phyloP scores from a whole-genome alignment of 2,888 invertebrate genomes.

The Caenorhabditis sulstoni region DNA sequence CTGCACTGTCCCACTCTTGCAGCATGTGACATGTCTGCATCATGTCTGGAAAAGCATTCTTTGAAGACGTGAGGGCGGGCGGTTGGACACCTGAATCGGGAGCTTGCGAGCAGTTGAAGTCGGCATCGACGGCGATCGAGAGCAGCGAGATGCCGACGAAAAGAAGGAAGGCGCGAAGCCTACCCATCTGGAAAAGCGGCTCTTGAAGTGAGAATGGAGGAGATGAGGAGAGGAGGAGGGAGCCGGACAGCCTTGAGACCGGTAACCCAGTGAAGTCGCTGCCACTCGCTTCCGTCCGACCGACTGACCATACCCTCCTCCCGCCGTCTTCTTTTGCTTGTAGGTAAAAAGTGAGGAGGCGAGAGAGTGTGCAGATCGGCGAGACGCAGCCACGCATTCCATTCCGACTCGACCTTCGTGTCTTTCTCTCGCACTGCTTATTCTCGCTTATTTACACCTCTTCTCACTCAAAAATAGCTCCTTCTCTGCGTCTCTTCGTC shows the following conservation, averaged over 20 bases:
- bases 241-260: not conserved
- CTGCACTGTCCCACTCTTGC: constrained; percentile 70
- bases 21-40: constrained; percentile 70
- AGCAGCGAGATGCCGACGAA: constrained; percentile 16
- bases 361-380: constrained; percentile 9
- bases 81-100: constrained; percentile 40
- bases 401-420: constrained; percentile 38
- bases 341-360: constrained; percentile 33
- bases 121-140: constrained; percentile 17
- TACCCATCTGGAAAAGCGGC: constrained; percentile 44
- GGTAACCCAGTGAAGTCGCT: not conserved
- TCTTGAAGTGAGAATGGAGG: not conserved
- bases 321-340: not conserved
- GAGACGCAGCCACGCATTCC: constrained; percentile 20
- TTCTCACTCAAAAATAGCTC: constrained; percentile 31
- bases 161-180: constrained; percentile 48
- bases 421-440: constrained; percentile 6
- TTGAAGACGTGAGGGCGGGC: not conserved
- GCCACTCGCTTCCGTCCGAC: constrained; percentile 11
- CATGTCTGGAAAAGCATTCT: constrained; percentile 62
- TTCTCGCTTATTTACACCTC: constrained; percentile 16
- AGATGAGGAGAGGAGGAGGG: not conserved
- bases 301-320: constrained; percentile 20
- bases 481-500: constrained; percentile 13
- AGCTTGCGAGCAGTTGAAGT: constrained; percentile 54